Evolutionary conservation across 2,888 invertebrate genomes (phyloP).

Genomic region (Sminthurides aquaticus): DNA sequence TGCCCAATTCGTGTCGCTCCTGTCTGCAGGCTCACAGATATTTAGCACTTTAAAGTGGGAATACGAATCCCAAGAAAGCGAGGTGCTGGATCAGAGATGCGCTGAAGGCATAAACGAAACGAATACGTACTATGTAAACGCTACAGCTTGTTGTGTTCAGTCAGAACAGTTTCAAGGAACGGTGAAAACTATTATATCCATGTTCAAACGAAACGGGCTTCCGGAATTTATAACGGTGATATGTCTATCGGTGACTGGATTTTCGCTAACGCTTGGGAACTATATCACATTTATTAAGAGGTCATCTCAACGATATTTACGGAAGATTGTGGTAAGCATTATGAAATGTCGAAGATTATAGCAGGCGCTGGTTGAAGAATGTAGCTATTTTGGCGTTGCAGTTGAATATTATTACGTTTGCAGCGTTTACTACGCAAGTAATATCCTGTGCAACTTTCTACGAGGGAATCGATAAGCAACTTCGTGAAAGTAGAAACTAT

Average conservation of each 20-base stretch:
- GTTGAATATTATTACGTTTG: slow-evolving; percentile 1
- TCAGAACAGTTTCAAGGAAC: not conserved
- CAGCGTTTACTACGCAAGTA: not conserved
- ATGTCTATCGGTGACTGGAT: not conserved
- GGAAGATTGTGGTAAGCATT: slow-evolving; percentile 2
- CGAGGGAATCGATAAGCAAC: not conserved
- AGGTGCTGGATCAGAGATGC: not conserved
- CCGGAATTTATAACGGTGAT: not conserved
- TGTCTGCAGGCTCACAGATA: not conserved
- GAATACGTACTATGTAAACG: not conserved
- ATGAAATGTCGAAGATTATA: no score
- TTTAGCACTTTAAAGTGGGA: not conserved
- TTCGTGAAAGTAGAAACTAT: not conserved
- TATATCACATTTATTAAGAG: not conserved
- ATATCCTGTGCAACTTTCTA: not conserved
- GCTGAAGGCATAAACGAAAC: not conserved
- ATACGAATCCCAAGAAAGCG: not conserved
- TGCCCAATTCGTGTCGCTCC: not conserved
- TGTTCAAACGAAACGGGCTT: not conserved
- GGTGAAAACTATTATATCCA: not conserved
- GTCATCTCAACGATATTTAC: not conserved
- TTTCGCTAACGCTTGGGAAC: not conserved
- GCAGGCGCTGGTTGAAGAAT: no score
- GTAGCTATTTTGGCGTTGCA: not conserved
- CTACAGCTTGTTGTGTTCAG: not conserved